These are phyloP conservation scores for Eonycteris spelaea DNA, from an alignment of 2,113 vertebrate genomes.

Conservation along the genomic window DNA sequence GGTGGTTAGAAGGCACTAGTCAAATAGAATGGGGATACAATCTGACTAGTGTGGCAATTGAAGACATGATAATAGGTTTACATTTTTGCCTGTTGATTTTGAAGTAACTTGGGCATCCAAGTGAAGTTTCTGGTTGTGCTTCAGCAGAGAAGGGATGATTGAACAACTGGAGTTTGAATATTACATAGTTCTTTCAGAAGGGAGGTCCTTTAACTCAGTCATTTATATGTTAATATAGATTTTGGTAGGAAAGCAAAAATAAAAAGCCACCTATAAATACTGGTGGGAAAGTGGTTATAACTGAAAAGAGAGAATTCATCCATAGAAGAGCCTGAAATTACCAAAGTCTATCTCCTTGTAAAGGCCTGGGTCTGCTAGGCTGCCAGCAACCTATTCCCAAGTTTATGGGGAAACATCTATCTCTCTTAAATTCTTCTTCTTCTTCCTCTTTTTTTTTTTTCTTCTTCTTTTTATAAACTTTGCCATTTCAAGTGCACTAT, in stretches of 20 bases:
- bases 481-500: not conserved
- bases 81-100: not conserved
- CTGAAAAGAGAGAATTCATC: not conserved
- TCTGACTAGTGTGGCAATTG: not conserved
- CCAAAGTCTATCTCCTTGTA: no score
- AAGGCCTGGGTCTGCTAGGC: not conserved
- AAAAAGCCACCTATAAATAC: not conserved
- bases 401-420: not conserved
- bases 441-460: no score
- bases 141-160: not conserved
- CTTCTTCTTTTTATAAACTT: not conserved
- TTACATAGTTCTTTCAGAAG: not conserved
- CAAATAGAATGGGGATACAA: not conserved
- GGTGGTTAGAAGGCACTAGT: no score
- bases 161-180: not conserved
- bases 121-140: not conserved
- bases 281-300: not conserved
- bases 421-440: not conserved
- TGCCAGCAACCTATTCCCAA: not conserved
- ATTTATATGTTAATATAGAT: not conserved
- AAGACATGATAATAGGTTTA: not conserved
- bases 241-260: not conserved
- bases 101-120: not conserved
- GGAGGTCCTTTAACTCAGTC: not conserved
- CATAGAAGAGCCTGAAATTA: not conserved